Evolutionary conservation across 2,888 invertebrate species (phyloP).

Genomic region (Cryptocheilus praepositus): DNA sequence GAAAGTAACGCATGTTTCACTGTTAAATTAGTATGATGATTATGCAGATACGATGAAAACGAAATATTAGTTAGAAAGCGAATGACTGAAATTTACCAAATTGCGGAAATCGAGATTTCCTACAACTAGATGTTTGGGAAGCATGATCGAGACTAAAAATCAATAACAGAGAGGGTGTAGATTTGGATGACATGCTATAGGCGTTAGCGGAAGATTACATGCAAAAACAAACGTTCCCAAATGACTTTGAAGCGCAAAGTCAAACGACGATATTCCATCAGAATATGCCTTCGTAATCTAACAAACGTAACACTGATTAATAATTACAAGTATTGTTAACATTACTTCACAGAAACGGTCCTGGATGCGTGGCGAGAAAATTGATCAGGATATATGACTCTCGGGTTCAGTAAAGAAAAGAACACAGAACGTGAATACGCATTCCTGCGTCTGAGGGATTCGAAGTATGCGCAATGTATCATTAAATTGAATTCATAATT

Average conservation of each 20-base stretch:
- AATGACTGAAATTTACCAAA: too few relatives aligned
- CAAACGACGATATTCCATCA: too few relatives aligned
- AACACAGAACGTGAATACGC: conserved; percentile 65
- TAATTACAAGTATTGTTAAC: conserved; percentile 8
- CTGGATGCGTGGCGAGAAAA: conserved; percentile 31
- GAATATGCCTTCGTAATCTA: not conserved
- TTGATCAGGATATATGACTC: conserved; percentile 6
- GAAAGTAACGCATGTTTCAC: too few relatives aligned
- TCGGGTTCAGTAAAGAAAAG: conserved; percentile 40
- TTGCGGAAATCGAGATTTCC: too few relatives aligned
- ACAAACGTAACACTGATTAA: not conserved
- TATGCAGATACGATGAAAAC: too few relatives aligned
- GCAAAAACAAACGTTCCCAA: conserved; percentile 38
- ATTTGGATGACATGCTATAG: conserved; percentile 49
- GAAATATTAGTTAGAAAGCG: too few relatives aligned
- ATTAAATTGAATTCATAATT: too few relatives aligned
- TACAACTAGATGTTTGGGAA: too few relatives aligned
- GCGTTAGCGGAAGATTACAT: conserved; percentile 40
- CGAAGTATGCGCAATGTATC: too few relatives aligned
- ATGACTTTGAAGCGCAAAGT: conserved; percentile 24
- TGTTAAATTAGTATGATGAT: too few relatives aligned
- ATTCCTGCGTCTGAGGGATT: conserved; percentile 51
- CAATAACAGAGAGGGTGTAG: conserved; percentile 7
- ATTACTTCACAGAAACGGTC: conserved; percentile 36
- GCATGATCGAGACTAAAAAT: too few relatives aligned